phyloP scores from a whole-genome alignment of 2,113 vertebrate species.

The Atrichornis clamosus region DNA sequence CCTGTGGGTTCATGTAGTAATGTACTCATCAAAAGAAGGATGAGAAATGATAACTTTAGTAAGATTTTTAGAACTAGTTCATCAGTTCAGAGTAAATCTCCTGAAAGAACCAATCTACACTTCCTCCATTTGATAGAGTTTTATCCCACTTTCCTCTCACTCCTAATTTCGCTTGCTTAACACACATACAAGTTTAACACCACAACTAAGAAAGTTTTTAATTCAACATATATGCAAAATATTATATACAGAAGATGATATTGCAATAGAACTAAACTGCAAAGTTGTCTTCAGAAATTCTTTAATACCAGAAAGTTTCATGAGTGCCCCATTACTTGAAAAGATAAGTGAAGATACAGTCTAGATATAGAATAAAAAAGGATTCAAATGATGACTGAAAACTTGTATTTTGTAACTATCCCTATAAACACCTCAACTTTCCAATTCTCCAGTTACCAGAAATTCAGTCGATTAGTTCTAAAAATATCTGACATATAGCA shows the following conservation, averaged over 20 bases:
- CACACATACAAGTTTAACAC: background rate
- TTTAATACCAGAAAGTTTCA: background rate
- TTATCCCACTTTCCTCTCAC: background rate
- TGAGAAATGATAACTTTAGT: background rate
- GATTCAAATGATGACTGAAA: background rate
- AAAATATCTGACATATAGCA: background rate
- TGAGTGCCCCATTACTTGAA: background rate
- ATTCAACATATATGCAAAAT: background rate
- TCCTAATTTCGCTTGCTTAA: background rate
- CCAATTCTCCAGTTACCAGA: background rate
- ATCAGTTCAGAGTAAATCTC: background rate
- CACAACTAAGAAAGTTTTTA: background rate
- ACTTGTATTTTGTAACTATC: background rate
- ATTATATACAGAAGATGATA: background rate
- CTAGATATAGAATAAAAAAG: background rate
- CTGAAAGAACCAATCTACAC: background rate
- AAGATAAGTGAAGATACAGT: background rate
- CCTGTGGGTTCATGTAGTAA: background rate
- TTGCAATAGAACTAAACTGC: background rate
- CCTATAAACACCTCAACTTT: background rate
- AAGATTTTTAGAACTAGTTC: background rate
- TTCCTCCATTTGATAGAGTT: background rate
- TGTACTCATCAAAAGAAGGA: background rate
- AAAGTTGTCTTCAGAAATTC: background rate
- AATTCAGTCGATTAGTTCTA: background rate